Percentiles rank a stretch among this genome's conserved stretches.
Evolutionary conservation across 2,113 vertebrate genomes (phyloP).

Genomic region (Meleagris gallopavo): DNA sequence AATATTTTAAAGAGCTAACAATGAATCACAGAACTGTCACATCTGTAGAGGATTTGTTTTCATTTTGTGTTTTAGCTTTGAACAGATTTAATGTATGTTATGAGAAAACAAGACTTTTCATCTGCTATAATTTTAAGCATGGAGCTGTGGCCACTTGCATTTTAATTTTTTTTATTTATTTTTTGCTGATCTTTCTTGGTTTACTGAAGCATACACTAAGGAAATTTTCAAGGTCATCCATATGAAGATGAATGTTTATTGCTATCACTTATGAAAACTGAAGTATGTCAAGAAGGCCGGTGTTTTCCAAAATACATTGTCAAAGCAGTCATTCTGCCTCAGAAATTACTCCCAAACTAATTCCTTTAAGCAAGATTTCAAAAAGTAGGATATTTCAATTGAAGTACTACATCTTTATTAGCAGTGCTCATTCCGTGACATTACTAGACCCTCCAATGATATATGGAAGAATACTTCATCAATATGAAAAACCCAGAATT

Average conservation of each 20-base stretch:
- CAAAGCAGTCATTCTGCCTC: neutral
- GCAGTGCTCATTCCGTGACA: neutral
- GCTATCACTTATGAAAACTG: neutral
- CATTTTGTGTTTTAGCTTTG: neutral
- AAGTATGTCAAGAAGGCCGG: neutral
- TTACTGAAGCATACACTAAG: neutral
- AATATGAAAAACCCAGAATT: neutral
- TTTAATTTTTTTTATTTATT: neutral
- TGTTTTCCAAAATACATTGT: neutral
- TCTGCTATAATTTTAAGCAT: neutral
- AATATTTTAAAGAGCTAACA: neutral
- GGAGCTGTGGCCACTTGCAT: neutral
- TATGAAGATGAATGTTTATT: neutral
- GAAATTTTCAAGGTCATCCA: neutral
- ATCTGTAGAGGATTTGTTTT: neutral
- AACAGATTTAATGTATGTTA: neutral
- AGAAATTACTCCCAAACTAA: neutral
- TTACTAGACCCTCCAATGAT: neutral
- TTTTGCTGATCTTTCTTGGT: neutral
- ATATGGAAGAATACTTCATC: neutral
- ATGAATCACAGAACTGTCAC: neutral
- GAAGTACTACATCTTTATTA: neutral
- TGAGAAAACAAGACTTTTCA: neutral
- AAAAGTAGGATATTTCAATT: neutral
- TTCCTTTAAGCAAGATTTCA: neutral